A percentile compares a stretch with the other conserved stretches of the same genome.
Conservation (phyloP, 35 echinoderm and acorn worm species). For the Chiridota heheva region DNA sequence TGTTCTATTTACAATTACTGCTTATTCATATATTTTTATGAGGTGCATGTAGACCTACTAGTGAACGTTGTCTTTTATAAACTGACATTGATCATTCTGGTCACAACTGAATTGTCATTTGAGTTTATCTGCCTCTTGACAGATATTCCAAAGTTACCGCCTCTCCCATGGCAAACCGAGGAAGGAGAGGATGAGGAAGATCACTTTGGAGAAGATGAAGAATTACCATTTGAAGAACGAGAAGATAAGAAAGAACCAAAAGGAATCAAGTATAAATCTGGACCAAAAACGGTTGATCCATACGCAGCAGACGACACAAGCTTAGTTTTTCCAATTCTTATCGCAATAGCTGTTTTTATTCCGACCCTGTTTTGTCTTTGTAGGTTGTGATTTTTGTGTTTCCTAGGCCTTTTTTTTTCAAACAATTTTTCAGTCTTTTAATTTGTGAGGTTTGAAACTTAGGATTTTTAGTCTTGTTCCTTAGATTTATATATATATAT, state of each 20-base stretch:
- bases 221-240: conserved; percentile 49
- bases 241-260: conserved; percentile 34
- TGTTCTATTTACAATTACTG: not conserved
- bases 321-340: conserved; percentile 91
- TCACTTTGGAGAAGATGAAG: conserved; percentile 62
- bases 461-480: no score
- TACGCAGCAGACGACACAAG: conserved; percentile 96
- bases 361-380: conserved; percentile 98
- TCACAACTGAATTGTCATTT: not conserved
- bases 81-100: not conserved
- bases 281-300: conserved; percentile 90
- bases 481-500: no score
- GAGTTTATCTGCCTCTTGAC: not conserved
- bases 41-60: not conserved
- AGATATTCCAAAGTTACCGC: conserved; percentile 88
- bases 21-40: not conserved
- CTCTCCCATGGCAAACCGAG: conserved; percentile 71
- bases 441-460: no score
- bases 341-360: conserved; percentile 94
- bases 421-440: no score
- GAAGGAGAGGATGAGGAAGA: conserved; percentile 50
- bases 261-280: conserved; percentile 65
- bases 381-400: conserved; percentile 88
- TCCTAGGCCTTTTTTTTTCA: no score
- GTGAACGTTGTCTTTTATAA: not conserved